These are phyloP conservation scores for Mechanitis messenoides DNA, from an alignment of 2,888 invertebrate species.

Conservation along the genomic window DNA sequence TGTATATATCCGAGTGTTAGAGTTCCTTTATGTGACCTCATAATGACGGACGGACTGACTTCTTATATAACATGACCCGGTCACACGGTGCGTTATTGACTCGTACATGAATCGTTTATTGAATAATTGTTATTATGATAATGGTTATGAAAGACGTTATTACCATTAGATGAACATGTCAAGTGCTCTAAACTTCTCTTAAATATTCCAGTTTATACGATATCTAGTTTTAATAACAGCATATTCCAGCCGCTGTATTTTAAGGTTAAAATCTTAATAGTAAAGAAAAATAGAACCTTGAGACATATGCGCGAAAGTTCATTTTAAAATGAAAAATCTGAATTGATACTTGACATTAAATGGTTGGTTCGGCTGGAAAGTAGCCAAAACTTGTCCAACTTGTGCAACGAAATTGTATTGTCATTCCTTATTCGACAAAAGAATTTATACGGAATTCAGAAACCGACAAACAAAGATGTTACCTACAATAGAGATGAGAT, in stretches of 20 bases:
- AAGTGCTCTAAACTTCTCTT: no score
- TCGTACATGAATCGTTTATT: neutral
- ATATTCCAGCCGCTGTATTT: no score
- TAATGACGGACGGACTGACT: slow-evolving; percentile 45
- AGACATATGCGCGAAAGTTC: slow-evolving; percentile 4
- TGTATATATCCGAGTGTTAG: slow-evolving; percentile 29
- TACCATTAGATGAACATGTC: neutral
- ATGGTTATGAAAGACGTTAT: neutral
- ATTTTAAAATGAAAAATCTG: slow-evolving; percentile 7
- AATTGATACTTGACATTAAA: slow-evolving; percentile 25
- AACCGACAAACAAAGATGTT: no score
- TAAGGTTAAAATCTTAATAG: slow-evolving; percentile 1
- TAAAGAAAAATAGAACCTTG: slow-evolving; percentile 4
- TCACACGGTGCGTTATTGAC: slow-evolving; percentile 41
- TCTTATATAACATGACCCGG: slow-evolving; percentile 58
- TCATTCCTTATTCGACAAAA: slow-evolving; percentile 3
- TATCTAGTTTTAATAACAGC: no score
- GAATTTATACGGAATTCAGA: no score
- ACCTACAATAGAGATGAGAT: no score
- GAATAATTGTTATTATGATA: neutral
- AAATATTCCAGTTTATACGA: no score
- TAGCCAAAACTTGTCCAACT: slow-evolving; percentile 22
- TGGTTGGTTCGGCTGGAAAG: slow-evolving; percentile 17
- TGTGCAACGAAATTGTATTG: slow-evolving; percentile 10
- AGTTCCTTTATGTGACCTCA: slow-evolving; percentile 50